Evolutionary conservation across 2,888 invertebrate species (phyloP), one percentile per base, ranked within the genome.

Genomic region (Thymelicus sylvestris): DNA sequence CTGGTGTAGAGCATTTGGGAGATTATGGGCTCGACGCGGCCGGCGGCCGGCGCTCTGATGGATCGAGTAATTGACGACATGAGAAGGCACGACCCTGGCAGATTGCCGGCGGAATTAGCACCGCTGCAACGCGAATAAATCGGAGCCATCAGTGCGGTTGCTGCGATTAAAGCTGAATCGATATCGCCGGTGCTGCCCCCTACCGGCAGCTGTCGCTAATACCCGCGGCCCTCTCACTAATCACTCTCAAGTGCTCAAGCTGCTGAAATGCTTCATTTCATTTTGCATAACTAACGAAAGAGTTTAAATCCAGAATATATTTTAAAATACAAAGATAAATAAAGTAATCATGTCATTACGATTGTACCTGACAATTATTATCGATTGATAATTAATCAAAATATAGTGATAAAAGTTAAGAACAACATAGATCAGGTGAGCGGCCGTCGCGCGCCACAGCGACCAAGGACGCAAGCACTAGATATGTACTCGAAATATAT

Each of bases 1-100:
- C 67, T 31, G 7, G 67, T 52, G 61, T 44, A 41, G 52, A 61
- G 61, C 60, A 61, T 60, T 39, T 19, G 39, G n/a, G 66, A 52
- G 61, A 67, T 67, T 67, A 67, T 62, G 52, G 61, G 61, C 52
- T 62, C 62, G 52, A 61, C 52, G 68, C 52, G 63, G 61, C 67
- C 19, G 67, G n/a, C 44, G 44, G n/a, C 7, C 7, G 52, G 41
- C 61, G 48, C 8, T 31, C 50, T 68, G 68, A 68, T 68, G 62
- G 68, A 68, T 68, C 67, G 67, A 68, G 62, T 62, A 68, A 68
- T 68, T 41, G 67, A 61, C 67, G 62, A 68, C 62, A 68, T 68
- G 55, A 62, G 62, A 62, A 68, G 67, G 62, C 67, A 68, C 15
- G 62, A 62, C 52, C 41, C 67, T 68, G 67, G 67, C 67, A 68